Evolutionary conservation across 2,113 vertebrate genomes (phyloP).

Genomic region (Lucifuga dentata): DNA sequence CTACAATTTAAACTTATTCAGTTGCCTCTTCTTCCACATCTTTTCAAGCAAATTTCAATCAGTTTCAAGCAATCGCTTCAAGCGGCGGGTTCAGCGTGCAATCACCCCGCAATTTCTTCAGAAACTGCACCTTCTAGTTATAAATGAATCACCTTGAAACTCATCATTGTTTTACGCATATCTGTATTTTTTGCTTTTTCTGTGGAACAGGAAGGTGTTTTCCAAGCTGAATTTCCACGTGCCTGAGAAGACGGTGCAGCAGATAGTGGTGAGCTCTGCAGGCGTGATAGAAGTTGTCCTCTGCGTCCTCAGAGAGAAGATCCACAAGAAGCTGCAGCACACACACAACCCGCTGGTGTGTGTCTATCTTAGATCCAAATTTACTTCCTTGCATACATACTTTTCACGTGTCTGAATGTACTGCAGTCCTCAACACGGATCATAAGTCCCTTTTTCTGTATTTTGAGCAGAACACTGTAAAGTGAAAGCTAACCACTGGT

Average conservation of each 20-base stretch:
- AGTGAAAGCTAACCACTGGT: background rate
- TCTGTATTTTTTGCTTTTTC: constrained; percentile 12
- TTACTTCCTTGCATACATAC: too few species aligned
- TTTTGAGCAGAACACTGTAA: background rate
- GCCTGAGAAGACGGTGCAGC: constrained; percentile 76
- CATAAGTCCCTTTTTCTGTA: background rate
- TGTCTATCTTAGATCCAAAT: background rate
- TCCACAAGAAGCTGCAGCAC: constrained; percentile 68
- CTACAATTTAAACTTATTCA: too few species aligned
- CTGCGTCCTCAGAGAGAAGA: constrained; percentile 73
- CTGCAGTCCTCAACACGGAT: background rate
- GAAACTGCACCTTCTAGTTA: too few species aligned
- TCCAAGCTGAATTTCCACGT: constrained; percentile 82
- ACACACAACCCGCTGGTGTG: constrained; percentile 55
- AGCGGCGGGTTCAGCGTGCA: too few species aligned
- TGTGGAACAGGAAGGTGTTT: constrained; percentile 83
- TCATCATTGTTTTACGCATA: too few species aligned
- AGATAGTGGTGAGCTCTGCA: constrained; percentile 70
- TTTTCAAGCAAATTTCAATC: too few species aligned
- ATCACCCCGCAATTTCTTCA: too few species aligned
- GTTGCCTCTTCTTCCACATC: too few species aligned
- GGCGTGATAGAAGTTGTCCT: constrained; percentile 81
- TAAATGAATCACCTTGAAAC: too few species aligned
- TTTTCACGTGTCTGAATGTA: too few species aligned
- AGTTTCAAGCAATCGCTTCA: too few species aligned